Conservation (phyloP, 2,797 vertebrate species). For the Ammospiza maritima region DNA sequence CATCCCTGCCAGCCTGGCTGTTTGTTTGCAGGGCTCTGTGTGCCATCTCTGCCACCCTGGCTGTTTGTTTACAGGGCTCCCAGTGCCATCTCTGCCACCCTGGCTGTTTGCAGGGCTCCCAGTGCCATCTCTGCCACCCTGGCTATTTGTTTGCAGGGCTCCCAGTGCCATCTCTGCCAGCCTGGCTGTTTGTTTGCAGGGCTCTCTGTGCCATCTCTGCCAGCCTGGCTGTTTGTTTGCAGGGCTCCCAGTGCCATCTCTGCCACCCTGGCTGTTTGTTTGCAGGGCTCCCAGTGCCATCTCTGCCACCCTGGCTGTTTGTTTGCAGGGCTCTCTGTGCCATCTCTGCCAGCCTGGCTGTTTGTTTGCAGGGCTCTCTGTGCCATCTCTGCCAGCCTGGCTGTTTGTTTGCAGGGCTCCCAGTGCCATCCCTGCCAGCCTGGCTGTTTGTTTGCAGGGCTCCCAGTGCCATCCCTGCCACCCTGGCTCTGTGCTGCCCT, state of each 20-base stretch:
- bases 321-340: background rate
- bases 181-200: background rate
- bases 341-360: background rate
- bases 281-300: too few relatives aligned
- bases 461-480: too few relatives aligned
- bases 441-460: background rate
- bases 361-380: background rate
- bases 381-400: background rate
- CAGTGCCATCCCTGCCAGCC: background rate
- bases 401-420: too few relatives aligned
- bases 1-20: background rate
- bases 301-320: too few relatives aligned
- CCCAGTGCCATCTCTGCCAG: background rate
- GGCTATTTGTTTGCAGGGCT: background rate
- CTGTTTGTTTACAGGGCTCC: too few relatives aligned
- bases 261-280: background rate
- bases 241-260: background rate
- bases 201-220: too few relatives aligned
- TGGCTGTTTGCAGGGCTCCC: background rate
- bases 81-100: too few relatives aligned
- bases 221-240: background rate
- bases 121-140: background rate
- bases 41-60: background rate
- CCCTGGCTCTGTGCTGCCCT: background rate
- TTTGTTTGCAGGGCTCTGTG: too few relatives aligned